Base-by-base conservation (phyloP, 2,113 vertebrate species). In the Dicrurus megarhynchus region DNA sequence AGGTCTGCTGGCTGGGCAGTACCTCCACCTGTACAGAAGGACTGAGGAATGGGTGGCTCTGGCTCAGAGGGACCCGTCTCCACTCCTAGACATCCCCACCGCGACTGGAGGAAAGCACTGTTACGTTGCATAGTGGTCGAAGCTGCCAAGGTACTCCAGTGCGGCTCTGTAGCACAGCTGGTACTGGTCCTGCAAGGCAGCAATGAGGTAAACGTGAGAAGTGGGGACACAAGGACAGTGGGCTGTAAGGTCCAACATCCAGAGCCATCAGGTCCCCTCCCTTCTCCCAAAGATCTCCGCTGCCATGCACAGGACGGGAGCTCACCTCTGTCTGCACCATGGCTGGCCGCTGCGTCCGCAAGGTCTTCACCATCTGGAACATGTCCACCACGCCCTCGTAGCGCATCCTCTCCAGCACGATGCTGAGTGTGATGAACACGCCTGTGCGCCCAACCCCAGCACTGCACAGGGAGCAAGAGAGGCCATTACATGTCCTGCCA, bases 111-210 rank as follows among this genome's bases (percentile, higher is more conserved):
- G 95, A 97, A 98, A 97, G 97, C 97, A 96, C 95, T 97, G 98
- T 99, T 99, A 99, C 98, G 99, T 99, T 99, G 99, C 99, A 99
- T 99, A 99, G 99, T 99, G 99, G 97, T 99, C 99, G 32, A 99
- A 99, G 98, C 99, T 99, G 98, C 99, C 99, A 70, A 99, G 99
- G 97, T 99, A 99, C 98, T 99, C 99, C 98, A 99, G 98, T 50
- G 99, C 99, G 8, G 99, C 99, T 61, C 98, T 97, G 98, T 99
- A 99, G 98, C 99, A 99, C 97, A 99, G 98, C 97, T 99, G 99
- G 96, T 99, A 99, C 98, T 99, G 99, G 98, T 99, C 99, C 99
- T 99, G 97, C 97, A 96, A 89, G n/a, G 64, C 57, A 94, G 50
- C 61, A 65, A 50, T 2, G 13, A 60, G 83, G 10, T 1, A n/a